Base-by-base conservation (phyloP, 2,888 invertebrate species). In the Hololepta plana region DNA sequence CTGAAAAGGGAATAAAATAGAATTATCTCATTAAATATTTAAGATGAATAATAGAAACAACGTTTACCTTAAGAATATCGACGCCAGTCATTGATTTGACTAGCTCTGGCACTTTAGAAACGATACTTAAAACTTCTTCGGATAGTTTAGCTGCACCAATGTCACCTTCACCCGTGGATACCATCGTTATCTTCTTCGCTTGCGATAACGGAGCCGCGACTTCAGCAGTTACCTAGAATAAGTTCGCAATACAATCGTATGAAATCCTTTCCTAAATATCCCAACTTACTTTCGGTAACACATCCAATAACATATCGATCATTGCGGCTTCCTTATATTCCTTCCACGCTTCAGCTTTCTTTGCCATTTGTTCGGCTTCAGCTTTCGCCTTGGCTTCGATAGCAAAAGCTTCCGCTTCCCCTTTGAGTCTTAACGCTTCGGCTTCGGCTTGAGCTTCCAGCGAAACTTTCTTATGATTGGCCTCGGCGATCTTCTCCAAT, bases 341-440 rank as follows among this genome's bases (percentile, higher is more conserved):
- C 47, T 80, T 82, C 77, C 82, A 95, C 9, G 96, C 95, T 42
- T 91, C 91, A 0, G 93, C 95, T 47, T 95, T 96, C 59, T 87
- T 87, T 2, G 81, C 71, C 87, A 95, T 91, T 58, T 93, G 93
- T 53, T 88, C 90, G 0, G 93, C 90, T 48, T 96, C 95, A 2
- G 95, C 95, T 38, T 72, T 81, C 1, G 93, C 95, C 56, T 88
- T 90, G 1, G 87, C 90, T 43, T 84, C 76, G 46, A 95, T 82
- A 12, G 95, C 88, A 53, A 69, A 91, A 1, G 95, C 93, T 55
- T 76, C 91, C 36, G 80, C 87, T 63, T 81, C 82, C 21, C 85
- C 87, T 35, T 79, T 75, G 33, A 90, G 72, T 46, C 68, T 64
- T 14, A 80, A 69, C 10, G 91, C 76, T 59, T 95, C 90, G 1